Conservation (phyloP, 64 coral and sea anemone genomes). For the Orbicella faveolata region DNA sequence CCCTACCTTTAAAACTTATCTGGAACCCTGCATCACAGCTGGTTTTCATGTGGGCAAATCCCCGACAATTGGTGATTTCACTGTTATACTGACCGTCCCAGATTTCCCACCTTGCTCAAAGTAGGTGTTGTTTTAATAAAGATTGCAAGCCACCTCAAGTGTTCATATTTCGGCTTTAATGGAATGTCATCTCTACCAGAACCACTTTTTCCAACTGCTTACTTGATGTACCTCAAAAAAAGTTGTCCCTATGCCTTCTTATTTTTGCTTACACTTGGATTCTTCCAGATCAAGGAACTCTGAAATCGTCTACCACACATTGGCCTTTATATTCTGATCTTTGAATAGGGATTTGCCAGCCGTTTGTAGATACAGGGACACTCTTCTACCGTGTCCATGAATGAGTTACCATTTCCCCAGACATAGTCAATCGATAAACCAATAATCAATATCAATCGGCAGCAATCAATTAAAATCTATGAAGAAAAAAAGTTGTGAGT, state of each 20-base stretch:
- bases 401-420: neutral
- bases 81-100: too few relatives aligned
- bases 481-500: too few relatives aligned
- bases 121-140: slow-evolving; percentile 57
- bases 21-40: too few relatives aligned
- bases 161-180: slow-evolving; percentile 55
- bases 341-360: neutral
- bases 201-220: slow-evolving; percentile 18
- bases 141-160: slow-evolving; percentile 48
- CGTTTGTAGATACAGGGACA: slow-evolving; percentile 31
- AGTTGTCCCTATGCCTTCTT: slow-evolving; percentile 53
- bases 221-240: slow-evolving; percentile 49
- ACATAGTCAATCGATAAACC: too few relatives aligned
- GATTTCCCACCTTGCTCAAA: slow-evolving; percentile 30
- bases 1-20: too few relatives aligned
- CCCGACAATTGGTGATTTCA: too few relatives aligned
- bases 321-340: neutral
- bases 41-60: too few relatives aligned
- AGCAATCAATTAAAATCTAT: too few relatives aligned
- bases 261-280: slow-evolving; percentile 34
- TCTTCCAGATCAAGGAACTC: slow-evolving; percentile 6
- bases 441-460: too few relatives aligned
- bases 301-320: slow-evolving; percentile 34
- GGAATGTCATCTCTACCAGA: slow-evolving; percentile 36
- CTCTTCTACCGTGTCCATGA: slow-evolving; percentile 44